phyloP scores from a whole-genome alignment of 2,797 vertebrate species.

The Dicrostonyx torquatus region DNA sequence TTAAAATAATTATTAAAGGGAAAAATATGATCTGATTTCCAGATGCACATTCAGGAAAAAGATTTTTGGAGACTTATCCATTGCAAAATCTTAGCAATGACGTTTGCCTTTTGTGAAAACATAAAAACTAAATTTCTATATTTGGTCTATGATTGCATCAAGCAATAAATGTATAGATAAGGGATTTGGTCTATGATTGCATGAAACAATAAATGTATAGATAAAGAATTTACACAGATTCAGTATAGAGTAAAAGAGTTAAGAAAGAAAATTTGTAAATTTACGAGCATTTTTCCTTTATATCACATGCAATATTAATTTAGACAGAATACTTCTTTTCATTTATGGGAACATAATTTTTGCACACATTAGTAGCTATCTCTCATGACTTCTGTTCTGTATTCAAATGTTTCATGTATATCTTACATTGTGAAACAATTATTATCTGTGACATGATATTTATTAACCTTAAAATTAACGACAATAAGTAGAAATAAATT shows the following conservation, averaged over 20 bases:
- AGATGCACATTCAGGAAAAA: neutral
- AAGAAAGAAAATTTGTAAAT: neutral
- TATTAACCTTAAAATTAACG: neutral
- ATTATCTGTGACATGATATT: conserved; percentile 17
- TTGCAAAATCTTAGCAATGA: neutral
- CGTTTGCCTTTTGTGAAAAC: neutral
- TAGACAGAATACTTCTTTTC: neutral
- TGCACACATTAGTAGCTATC: neutral
- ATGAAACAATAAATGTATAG: neutral
- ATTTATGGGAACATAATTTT: neutral
- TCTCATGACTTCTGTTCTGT: neutral
- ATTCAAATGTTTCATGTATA: neutral
- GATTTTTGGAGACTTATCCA: neutral
- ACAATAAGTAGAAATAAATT: neutral
- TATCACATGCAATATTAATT: neutral
- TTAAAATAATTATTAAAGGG: neutral
- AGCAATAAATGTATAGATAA: neutral
- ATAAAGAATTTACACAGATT: neutral
- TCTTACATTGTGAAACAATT: neutral
- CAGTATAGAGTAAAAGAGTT: neutral
- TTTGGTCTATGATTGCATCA: neutral
- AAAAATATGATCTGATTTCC: neutral
- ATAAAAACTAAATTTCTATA: neutral
- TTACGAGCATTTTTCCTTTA: neutral
- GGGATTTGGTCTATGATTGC: neutral